Conservation (phyloP, 2,113 vertebrate genomes). For the Probosciger aterrimus region DNA sequence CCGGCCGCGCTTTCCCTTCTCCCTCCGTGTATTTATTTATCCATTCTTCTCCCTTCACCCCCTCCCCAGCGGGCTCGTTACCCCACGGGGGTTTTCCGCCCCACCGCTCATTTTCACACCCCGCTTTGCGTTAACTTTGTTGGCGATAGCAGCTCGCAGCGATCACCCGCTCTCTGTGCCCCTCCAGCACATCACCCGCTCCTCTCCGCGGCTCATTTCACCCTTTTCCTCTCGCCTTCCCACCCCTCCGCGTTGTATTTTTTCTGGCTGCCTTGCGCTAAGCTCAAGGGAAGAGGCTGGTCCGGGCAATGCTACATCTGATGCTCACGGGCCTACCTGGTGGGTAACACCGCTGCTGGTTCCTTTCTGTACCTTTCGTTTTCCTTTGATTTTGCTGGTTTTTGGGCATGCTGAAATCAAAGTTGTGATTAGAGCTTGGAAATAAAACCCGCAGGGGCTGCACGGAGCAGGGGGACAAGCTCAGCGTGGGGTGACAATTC, state of each 20-base stretch:
- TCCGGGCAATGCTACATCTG: neutral
- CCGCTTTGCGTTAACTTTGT: constrained; percentile 39
- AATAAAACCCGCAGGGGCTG: neutral
- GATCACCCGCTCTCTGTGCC: neutral
- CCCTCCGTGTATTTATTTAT: neutral
- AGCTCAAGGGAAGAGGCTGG: neutral
- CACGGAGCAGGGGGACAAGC: neutral
- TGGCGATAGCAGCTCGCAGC: constrained; percentile 3
- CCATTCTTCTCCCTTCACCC: neutral
- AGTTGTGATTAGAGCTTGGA: neutral
- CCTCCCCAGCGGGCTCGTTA: neutral
- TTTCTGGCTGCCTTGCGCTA: neutral
- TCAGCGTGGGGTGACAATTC: neutral
- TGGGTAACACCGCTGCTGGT: neutral
- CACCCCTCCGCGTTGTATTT: neutral
- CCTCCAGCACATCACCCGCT: neutral
- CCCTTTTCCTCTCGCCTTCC: neutral
- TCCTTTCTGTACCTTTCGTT: neutral
- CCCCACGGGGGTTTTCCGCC: neutral
- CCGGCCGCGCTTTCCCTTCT: neutral
- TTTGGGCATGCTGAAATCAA: neutral
- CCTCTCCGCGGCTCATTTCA: neutral
- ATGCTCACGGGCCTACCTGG: constrained; percentile 34
- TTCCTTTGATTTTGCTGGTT: neutral
- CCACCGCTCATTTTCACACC: neutral